Evolutionary conservation across 2,113 vertebrate genomes (phyloP).

Genomic region (Dasyprocta punctata): DNA sequence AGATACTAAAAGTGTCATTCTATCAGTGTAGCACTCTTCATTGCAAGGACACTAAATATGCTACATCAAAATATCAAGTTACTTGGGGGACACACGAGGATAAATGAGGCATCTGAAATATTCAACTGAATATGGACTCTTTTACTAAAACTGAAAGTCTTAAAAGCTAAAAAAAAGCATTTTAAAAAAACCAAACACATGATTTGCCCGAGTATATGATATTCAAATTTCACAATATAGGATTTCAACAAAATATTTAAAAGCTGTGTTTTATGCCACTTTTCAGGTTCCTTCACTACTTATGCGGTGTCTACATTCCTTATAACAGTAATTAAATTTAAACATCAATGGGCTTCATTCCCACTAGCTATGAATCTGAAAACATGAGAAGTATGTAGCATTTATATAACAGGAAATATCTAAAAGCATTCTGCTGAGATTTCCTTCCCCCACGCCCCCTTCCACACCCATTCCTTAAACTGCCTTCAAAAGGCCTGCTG

Average conservation of each 20-base stretch:
- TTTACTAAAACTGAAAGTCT: constrained; percentile 46
- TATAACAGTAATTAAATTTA: constrained; percentile 49
- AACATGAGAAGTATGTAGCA: constrained; percentile 80
- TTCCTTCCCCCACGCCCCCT: constrained; percentile 82
- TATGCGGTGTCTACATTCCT: constrained; percentile 35
- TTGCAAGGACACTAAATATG: neutral
- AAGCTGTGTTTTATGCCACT: neutral
- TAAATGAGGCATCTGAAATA: neutral
- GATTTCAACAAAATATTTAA: constrained; percentile 38
- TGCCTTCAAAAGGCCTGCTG: constrained; percentile 70
- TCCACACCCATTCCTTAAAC: constrained; percentile 80
- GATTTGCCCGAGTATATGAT: neutral
- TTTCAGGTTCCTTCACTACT: neutral
- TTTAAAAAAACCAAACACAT: neutral
- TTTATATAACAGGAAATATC: constrained; percentile 85
- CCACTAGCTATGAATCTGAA: constrained; percentile 59
- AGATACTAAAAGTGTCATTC: neutral
- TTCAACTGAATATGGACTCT: neutral
- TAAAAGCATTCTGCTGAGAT: constrained; percentile 78
- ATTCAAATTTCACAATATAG: neutral
- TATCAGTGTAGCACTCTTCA: rapidly evolving
- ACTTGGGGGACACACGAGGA: neutral
- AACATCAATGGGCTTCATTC: constrained; percentile 59
- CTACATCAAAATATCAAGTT: neutral
- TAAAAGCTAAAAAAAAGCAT: constrained; percentile 25